Evolutionary conservation across 2,888 invertebrate species (phyloP).

Genomic region (Omphaloscelis lunosa): DNA sequence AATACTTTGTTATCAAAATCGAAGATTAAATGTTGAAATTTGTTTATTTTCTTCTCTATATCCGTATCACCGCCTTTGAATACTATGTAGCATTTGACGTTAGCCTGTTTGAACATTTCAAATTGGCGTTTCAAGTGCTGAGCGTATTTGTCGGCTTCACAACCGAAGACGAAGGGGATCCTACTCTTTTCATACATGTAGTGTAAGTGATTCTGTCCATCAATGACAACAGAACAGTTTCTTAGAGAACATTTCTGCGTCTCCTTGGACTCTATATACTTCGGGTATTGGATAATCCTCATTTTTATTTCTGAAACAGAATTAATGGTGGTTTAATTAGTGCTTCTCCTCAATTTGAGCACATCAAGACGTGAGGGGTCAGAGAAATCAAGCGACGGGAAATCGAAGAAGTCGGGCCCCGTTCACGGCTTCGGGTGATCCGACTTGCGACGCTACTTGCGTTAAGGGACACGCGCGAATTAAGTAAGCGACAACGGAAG

Average conservation of each 20-base stretch:
- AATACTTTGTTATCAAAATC: constrained; percentile 12
- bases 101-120: constrained; percentile 69
- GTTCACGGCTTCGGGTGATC: background rate
- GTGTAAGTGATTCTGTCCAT: constrained; percentile 73
- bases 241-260: constrained; percentile 48
- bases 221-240: constrained; percentile 72
- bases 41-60: constrained; percentile 50
- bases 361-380: too few relatives aligned
- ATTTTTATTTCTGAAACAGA: constrained; percentile 52
- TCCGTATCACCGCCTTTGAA: constrained; percentile 73
- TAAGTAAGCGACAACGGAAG: too few relatives aligned
- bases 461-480: too few relatives aligned
- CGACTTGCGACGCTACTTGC: too few relatives aligned
- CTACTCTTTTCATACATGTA: constrained; percentile 60
- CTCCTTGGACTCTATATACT: background rate
- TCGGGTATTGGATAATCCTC: constrained; percentile 38
- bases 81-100: constrained; percentile 72
- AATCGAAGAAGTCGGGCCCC: background rate
- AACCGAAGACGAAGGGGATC: constrained; percentile 67
- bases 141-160: constrained; percentile 72
- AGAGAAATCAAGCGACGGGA: too few relatives aligned
- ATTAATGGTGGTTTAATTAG: constrained; percentile 7
- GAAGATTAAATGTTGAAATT: background rate
- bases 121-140: constrained; percentile 64
- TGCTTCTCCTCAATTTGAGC: background rate